Percentiles rank a stretch among this genome's conserved stretches.
These are phyloP conservation scores for Ellobius talpinus DNA, from an alignment of 2,113 vertebrate species.

Conservation along the genomic window DNA sequence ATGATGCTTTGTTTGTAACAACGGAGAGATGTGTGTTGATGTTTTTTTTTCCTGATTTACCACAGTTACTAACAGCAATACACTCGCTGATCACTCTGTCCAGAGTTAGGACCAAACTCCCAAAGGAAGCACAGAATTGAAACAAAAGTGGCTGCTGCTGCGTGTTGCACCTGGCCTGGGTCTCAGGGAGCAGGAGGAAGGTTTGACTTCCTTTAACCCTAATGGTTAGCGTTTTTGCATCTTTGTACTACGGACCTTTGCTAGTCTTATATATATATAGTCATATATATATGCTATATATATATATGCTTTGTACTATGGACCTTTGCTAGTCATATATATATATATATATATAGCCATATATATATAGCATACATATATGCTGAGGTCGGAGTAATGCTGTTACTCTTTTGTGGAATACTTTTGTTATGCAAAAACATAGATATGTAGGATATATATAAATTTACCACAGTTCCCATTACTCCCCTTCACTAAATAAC, in stretches of 20 bases:
- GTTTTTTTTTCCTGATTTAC: constrained; percentile 53
- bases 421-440: constrained; percentile 69
- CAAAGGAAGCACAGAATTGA: background rate
- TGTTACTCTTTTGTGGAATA: constrained; percentile 47
- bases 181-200: background rate
- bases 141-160: background rate
- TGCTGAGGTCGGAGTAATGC: constrained; percentile 78
- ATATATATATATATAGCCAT: no score
- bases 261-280: no score
- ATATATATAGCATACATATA: no score
- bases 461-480: constrained; percentile 82
- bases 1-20: constrained; percentile 28
- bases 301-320: no score
- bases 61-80: constrained; percentile 47
- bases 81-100: background rate
- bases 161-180: background rate
- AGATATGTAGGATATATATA: background rate
- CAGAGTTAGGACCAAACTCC: constrained; percentile 15
- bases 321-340: no score
- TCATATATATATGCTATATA: no score
- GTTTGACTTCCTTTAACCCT: constrained; percentile 39
- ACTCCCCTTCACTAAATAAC: constrained; percentile 82
- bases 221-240: constrained; percentile 58
- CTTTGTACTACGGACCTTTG: constrained; percentile 56
- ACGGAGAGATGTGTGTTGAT: background rate